Evolutionary conservation across 2,113 vertebrate genomes (phyloP).

Genomic region (Dromiciops gliroides): DNA sequence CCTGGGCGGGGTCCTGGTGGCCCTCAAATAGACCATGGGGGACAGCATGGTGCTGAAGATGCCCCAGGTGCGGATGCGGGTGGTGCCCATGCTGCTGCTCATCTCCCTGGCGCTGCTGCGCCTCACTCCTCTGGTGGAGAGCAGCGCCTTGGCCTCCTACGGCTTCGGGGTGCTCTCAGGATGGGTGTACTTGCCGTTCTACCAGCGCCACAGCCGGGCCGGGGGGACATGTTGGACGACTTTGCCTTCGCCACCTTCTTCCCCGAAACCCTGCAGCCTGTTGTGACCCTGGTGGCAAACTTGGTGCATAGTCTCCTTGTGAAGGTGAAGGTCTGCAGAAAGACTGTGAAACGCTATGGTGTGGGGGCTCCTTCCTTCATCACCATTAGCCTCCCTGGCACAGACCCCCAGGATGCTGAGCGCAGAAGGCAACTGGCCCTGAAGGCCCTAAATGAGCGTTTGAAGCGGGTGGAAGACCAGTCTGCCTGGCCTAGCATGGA

Average conservation of each 20-base stretch:
- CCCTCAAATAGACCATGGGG: slow-evolving; percentile 96
- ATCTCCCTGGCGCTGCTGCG: slow-evolving; percentile 89
- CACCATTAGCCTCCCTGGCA: slow-evolving; percentile 97
- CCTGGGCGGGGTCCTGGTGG: slow-evolving; percentile 93
- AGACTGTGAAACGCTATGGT: slow-evolving; percentile 97
- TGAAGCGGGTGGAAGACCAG: slow-evolving; percentile 97
- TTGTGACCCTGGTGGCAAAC: slow-evolving; percentile 91
- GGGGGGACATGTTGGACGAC: slow-evolving; percentile 99
- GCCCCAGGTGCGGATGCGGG: slow-evolving; percentile 94
- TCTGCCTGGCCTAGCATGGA: slow-evolving; percentile 98
- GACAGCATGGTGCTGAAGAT: slow-evolving; percentile 94
- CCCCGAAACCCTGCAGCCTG: slow-evolving; percentile 94
- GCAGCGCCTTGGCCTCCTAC: slow-evolving; percentile 89
- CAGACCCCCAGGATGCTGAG: slow-evolving; percentile 98
- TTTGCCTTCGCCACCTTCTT: slow-evolving; percentile 99
- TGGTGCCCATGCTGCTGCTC: slow-evolving; percentile 91
- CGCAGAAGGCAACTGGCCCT: slow-evolving; percentile 97
- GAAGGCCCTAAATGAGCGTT: slow-evolving; percentile 96
- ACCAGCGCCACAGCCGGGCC: slow-evolving; percentile 96
- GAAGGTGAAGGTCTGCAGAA: slow-evolving; percentile 94
- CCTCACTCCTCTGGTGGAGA: slow-evolving; percentile 88
- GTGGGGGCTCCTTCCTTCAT: slow-evolving; percentile 98
- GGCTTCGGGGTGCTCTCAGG: slow-evolving; percentile 93
- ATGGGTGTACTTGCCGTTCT: slow-evolving; percentile 98
- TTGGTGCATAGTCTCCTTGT: slow-evolving; percentile 92